These are phyloP conservation scores for Euschistus heros DNA, from an alignment of 1,140 invertebrate species.

Conservation along the genomic window DNA sequence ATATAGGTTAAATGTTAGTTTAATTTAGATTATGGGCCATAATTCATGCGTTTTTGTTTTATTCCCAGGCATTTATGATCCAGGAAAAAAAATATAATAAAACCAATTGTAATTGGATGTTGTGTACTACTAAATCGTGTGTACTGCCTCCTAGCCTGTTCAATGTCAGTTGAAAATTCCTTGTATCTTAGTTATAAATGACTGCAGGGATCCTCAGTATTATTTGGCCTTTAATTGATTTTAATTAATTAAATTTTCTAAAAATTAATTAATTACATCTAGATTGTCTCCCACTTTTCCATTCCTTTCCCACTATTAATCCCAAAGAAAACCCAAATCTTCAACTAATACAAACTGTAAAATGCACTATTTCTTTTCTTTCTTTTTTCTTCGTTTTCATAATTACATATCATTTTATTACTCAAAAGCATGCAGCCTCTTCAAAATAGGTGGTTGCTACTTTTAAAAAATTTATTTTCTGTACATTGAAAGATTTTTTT, in stretches of 20 bases:
- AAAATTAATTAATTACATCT: neutral
- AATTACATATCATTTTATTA: too few relatives aligned
- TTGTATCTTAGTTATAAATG: constrained; percentile 10
- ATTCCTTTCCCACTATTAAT: neutral
- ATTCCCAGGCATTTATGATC: too few relatives aligned
- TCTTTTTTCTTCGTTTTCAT: neutral
- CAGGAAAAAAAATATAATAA: neutral
- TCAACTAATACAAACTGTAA: neutral
- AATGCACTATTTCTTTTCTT: neutral
- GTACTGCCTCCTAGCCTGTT: constrained; percentile 6
- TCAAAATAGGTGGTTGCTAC: too few relatives aligned
- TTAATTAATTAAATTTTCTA: too few relatives aligned
- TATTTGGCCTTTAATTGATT: neutral
- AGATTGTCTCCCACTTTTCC: neutral
- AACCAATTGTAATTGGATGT: neutral
- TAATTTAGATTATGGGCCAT: too few relatives aligned
- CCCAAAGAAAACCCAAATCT: neutral
- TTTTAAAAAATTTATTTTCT: too few relatives aligned
- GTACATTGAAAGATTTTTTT: too few relatives aligned
- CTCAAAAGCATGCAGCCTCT: too few relatives aligned
- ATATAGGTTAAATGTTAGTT: too few relatives aligned
- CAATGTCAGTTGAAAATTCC: neutral
- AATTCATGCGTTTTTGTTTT: too few relatives aligned
- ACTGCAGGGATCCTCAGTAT: constrained; percentile 13
- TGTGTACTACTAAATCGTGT: neutral